phyloP scores from a whole-genome alignment of 2,888 invertebrate genomes.

The Pseudococcus viburni region DNA sequence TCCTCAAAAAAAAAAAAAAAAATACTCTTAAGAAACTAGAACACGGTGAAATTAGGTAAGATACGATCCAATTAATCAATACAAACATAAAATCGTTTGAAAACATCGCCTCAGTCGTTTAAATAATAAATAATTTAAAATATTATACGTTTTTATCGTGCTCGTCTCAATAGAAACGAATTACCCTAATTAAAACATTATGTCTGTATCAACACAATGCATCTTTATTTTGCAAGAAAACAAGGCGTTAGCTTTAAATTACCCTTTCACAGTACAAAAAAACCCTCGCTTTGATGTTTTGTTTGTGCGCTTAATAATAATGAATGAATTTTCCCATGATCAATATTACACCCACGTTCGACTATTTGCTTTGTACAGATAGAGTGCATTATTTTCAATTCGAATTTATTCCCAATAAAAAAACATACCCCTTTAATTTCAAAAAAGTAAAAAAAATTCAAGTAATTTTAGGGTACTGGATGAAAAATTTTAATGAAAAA shows the following conservation, averaged over 20 bases:
- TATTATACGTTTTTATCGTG: neutral
- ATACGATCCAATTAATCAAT: neutral
- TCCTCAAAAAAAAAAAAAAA: neutral
- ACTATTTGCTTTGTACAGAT: neutral
- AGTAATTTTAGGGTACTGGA: neutral
- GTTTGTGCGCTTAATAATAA: neutral
- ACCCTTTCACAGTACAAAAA: neutral
- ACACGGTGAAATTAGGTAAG: neutral
- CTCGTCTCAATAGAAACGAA: neutral
- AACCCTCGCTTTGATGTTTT: neutral
- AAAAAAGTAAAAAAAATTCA: no score
- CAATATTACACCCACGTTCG: neutral
- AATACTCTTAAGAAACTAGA: neutral
- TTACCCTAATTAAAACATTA: neutral
- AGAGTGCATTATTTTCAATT: constrained; percentile 9
- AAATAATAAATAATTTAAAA: neutral
- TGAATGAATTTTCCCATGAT: neutral
- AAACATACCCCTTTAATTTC: neutral
- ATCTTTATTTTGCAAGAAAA: neutral
- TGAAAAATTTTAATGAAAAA: neutral
- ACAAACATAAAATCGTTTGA: neutral
- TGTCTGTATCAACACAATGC: neutral
- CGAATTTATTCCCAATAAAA: no score
- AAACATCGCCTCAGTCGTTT: neutral
- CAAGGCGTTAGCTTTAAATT: neutral